phyloP scores from a whole-genome alignment of 2,797 vertebrate species.

The Cichlasoma orientale region DNA sequence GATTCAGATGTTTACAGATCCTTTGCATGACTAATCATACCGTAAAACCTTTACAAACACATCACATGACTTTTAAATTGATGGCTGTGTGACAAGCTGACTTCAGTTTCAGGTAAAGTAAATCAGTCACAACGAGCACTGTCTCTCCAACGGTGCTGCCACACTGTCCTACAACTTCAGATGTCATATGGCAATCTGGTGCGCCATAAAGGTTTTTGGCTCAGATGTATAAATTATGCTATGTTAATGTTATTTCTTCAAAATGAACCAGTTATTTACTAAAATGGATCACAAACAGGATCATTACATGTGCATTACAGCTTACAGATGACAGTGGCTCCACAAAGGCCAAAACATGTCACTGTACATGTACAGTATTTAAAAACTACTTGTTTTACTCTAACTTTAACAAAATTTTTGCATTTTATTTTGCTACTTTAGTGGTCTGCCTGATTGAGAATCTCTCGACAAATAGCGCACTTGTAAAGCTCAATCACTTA shows the following conservation, averaged over 20 bases:
- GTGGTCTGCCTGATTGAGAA: not conserved
- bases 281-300: too few relatives aligned
- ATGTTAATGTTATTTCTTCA: too few relatives aligned
- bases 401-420: not conserved
- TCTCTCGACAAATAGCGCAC: not conserved
- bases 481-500: not conserved
- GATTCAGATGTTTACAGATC: not conserved
- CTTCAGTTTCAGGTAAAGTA: not conserved
- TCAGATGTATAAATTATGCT: too few relatives aligned
- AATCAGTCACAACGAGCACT: not conserved
- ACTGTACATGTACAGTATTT: not conserved
- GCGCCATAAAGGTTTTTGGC: not conserved
- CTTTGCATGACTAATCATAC: not conserved
- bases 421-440: not conserved
- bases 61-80: conserved; percentile 2
- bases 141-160: not conserved
- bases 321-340: not conserved
- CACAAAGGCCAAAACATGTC: not conserved
- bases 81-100: not conserved
- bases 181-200: not conserved
- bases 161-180: not conserved
- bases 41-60: not conserved
- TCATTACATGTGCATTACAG: not conserved
- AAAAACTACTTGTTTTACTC: not conserved
- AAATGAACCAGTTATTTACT: too few relatives aligned